Conservation (phyloP, 2,113 vertebrate genomes). For the Odontophorus gujanensis region DNA sequence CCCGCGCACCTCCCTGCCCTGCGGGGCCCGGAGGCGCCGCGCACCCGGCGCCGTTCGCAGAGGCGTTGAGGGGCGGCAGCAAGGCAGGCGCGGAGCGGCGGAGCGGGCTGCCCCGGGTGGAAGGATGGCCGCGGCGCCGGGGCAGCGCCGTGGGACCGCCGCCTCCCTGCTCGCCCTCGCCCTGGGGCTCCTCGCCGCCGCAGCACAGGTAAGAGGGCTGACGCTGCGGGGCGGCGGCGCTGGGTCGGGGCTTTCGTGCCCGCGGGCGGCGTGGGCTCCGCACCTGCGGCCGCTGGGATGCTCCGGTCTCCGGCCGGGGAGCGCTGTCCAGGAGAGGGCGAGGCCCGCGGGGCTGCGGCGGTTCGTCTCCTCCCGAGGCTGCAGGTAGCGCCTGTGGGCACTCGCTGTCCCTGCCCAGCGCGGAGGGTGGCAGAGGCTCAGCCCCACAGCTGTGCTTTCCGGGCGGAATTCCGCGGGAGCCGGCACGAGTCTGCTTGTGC, state of each 20-base stretch:
- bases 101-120: neutral
- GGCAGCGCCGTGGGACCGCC: neutral
- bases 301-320: neutral
- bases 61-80: neutral
- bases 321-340: neutral
- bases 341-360: neutral
- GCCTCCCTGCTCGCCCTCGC: slow-evolving; percentile 10
- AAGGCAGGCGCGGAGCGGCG: neutral
- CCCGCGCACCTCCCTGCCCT: slow-evolving; percentile 41
- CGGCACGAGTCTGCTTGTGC: neutral
- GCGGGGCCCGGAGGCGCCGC: slow-evolving; percentile 39
- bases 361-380: neutral
- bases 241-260: neutral
- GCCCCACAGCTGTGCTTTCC: neutral
- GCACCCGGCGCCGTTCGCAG: slow-evolving; percentile 1
- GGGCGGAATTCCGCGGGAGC: neutral
- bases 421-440: neutral
- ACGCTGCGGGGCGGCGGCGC: neutral
- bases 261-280: neutral
- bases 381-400: neutral
- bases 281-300: neutral
- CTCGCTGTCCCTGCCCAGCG: neutral
- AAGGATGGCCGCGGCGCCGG: neutral
- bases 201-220: slow-evolving; percentile 70
- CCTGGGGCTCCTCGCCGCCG: slow-evolving; percentile 59